Evolutionary conservation across 2,113 vertebrate species (phyloP), one percentile per base, ranked within the genome.

Genomic region (Tachysurus fulvidraco): DNA sequence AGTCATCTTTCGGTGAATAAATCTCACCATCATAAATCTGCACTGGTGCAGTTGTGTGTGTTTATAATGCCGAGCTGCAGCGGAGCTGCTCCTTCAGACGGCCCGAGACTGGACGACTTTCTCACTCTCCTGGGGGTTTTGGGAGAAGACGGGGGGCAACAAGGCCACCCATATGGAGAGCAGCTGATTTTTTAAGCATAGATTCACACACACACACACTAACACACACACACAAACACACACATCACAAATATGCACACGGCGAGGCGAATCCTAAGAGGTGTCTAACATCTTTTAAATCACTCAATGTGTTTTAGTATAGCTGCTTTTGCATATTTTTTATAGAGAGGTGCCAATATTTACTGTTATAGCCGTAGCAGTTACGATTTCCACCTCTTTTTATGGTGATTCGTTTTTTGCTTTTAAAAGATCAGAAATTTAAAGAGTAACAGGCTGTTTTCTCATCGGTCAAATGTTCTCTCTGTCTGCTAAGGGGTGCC

Each of bases 91-190:
- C 30, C 67, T 78, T 59, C 78, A 69, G 25, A 90, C 90, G 89
- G 89, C 83, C 91, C 89, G 89, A 92, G 91, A 93, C 88, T 71
- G 88, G 90, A 87, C 85, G 90, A 88, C 83, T 92, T 92, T 94
- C 92, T 88, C 88, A 59, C 89, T 85, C 94, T 83, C 87, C 19
- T 65, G 89, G 89, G 94, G 62, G 30, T 85, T 88, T 87, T 41
- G 41, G 69, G 73, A 77, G 77, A 82, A 5, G 83, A 89, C 83
- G 83, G 86, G 62, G 83, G 83, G 85, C 78, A 64, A 67, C 62
- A 76, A 92, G 91, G 88, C 93, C 94, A 93, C 93, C 94, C 96
- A 96, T 95, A 92, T 96, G 96, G 96, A 94, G 91, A 90, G 81
- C 95, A 96, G 94, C 95, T 95, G 94, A 96, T 94, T 87, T 92